Percentiles rank a stretch among this genome's conserved stretches.
Evolutionary conservation across 2,888 invertebrate genomes (phyloP).

Genomic region (Phlogophora meticulosa): DNA sequence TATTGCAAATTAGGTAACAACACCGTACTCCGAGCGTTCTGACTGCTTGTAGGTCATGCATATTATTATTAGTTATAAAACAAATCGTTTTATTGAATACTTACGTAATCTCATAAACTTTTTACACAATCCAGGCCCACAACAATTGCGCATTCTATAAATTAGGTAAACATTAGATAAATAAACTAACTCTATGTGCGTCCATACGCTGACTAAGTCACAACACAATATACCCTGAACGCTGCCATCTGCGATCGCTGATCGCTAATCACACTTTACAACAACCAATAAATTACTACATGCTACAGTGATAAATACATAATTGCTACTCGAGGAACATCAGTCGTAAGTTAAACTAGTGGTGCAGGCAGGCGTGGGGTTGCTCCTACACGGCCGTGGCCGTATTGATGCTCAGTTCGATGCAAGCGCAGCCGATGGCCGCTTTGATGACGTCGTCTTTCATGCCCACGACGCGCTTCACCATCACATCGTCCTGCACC

Average conservation of each 20-base stretch:
- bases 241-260: conserved; percentile 37
- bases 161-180: conserved; percentile 23
- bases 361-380: not conserved
- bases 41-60: not conserved
- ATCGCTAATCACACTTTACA: conserved; percentile 1
- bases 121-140: not conserved
- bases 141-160: not conserved
- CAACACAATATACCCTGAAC: conserved; percentile 11
- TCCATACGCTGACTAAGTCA: conserved; percentile 7
- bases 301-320: conserved; percentile 37
- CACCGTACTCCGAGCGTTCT: not conserved
- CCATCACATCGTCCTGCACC: conserved; percentile 50
- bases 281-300: conserved; percentile 45
- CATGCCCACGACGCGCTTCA: not conserved
- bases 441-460: conserved; percentile 7
- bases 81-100: not conserved
- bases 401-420: conserved; percentile 5
- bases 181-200: conserved; percentile 13
- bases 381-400: conserved; percentile 38
- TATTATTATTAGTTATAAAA: not conserved
- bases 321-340: conserved; percentile 46
- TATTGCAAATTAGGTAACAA: conserved; percentile 16
- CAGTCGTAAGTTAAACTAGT: not conserved
- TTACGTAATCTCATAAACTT: no score
- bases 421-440: conserved; percentile 66